A percentile compares a stretch with the other conserved stretches of the same genome.
Evolutionary conservation across 2,888 invertebrate species (phyloP).

Genomic region (Lordiphosa fenestrarum): DNA sequence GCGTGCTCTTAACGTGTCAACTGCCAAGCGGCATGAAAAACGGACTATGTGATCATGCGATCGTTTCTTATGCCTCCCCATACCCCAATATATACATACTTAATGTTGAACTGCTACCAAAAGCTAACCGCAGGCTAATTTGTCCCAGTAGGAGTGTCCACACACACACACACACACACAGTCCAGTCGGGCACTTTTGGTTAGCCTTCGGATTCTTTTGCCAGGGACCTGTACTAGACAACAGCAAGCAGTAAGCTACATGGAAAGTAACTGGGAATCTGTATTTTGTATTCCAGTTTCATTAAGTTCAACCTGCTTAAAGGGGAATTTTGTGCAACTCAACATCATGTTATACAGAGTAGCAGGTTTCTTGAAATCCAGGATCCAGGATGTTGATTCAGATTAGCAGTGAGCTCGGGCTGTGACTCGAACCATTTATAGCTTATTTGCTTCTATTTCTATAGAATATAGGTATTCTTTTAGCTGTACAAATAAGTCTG

Average conservation of each 20-base stretch:
- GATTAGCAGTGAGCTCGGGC: too few species aligned
- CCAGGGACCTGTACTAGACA: neutral
- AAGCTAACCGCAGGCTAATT: slow-evolving; percentile 71
- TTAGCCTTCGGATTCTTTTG: slow-evolving; percentile 29
- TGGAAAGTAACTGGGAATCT: slow-evolving; percentile 1
- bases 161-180: too few species aligned
- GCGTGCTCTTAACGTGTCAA: slow-evolving; percentile 76
- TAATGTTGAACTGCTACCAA: slow-evolving; percentile 57
- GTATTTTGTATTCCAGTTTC: neutral
- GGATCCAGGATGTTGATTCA: too few species aligned
- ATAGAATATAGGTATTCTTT: too few species aligned
- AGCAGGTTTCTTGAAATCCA: too few species aligned
- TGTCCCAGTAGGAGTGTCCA: slow-evolving; percentile 41
- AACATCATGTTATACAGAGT: too few species aligned
- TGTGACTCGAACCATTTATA: too few species aligned
- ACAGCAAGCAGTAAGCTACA: slow-evolving; percentile 30
- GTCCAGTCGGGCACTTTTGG: slow-evolving; percentile 11
- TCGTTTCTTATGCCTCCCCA: slow-evolving; percentile 38
- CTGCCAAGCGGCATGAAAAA: slow-evolving; percentile 45
- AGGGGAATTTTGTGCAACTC: too few species aligned
- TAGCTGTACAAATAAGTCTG: too few species aligned
- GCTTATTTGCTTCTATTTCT: too few species aligned
- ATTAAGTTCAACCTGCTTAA: neutral
- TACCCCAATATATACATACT: slow-evolving; percentile 36
- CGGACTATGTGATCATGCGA: slow-evolving; percentile 49